phyloP scores from a whole-genome alignment of 2,797 vertebrate genomes.

The Octomys mimax region DNA sequence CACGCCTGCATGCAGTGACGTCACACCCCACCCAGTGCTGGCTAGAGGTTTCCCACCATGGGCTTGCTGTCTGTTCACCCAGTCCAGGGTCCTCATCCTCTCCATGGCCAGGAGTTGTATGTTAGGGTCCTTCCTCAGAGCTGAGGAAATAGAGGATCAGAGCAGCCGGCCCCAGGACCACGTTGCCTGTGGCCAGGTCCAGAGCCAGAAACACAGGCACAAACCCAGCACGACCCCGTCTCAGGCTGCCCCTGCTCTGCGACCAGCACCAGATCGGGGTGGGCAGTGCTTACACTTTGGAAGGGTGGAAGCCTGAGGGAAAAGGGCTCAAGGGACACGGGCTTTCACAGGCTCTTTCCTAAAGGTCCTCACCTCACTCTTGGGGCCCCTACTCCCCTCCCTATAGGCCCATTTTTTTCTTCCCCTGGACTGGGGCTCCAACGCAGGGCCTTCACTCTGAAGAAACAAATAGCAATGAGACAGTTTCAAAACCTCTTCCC shows the following conservation, averaged over 20 bases:
- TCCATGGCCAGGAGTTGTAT: accelerated
- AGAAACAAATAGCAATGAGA: too few relatives aligned
- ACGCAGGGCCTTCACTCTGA: background rate
- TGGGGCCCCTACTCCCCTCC: background rate
- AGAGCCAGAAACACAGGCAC: background rate
- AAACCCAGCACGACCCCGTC: accelerated
- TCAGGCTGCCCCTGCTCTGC: background rate
- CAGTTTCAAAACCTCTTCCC: background rate
- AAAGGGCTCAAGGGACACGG: too few relatives aligned
- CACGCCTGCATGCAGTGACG: accelerated
- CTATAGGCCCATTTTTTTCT: background rate
- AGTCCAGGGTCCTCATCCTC: background rate
- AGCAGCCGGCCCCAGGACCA: background rate
- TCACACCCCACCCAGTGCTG: too few relatives aligned
- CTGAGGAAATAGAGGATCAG: accelerated
- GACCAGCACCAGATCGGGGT: accelerated
- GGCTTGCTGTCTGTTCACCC: background rate
- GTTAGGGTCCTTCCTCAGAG: too few relatives aligned
- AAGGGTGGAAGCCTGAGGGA: background rate
- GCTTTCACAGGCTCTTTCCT: too few relatives aligned
- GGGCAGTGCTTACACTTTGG: accelerated
- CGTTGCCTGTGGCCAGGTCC: background rate
- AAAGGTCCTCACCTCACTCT: background rate
- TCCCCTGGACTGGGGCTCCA: background rate
- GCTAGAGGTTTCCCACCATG: background rate